Conservation (phyloP, 2,888 invertebrate genomes). For the Heterodera filipjevi region DNA sequence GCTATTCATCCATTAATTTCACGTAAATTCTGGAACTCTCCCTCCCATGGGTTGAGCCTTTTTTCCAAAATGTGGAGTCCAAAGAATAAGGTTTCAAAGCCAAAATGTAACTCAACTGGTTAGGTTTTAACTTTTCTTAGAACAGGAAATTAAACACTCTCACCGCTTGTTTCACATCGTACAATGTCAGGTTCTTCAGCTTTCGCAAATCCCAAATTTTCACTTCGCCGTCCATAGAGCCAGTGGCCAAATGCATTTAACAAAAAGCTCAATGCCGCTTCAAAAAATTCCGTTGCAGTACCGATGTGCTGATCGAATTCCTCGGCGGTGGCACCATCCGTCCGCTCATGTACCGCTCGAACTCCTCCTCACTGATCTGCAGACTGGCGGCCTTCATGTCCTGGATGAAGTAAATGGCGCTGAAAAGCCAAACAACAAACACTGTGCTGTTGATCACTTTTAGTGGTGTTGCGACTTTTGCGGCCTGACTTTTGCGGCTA, state of each 20-base stretch:
- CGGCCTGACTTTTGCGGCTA: too few relatives aligned
- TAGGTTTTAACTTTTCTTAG: too few relatives aligned
- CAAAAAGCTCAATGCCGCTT: too few relatives aligned
- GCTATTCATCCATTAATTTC: too few relatives aligned
- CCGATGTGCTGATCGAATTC: conserved; percentile 53
- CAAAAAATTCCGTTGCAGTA: background rate
- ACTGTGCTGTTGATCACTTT: too few relatives aligned
- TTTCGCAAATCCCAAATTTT: conserved; percentile 99
- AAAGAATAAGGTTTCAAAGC: too few relatives aligned
- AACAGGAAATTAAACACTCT: background rate
- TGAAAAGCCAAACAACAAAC: too few relatives aligned
- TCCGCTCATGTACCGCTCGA: conserved; percentile 89
- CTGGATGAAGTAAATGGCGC: conserved; percentile 93
- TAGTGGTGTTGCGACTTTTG: too few relatives aligned
- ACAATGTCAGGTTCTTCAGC: conserved; percentile 89
- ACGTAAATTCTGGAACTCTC: too few relatives aligned
- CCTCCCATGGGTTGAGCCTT: too few relatives aligned
- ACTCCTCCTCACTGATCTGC: conserved; percentile 87
- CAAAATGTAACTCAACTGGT: too few relatives aligned
- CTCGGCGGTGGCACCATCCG: conserved; percentile 78
- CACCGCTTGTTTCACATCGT: conserved; percentile 76
- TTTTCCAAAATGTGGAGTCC: too few relatives aligned
- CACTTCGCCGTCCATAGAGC: conserved; percentile 91
- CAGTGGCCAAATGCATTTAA: conserved; percentile 95
- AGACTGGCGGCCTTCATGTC: conserved; percentile 90